phyloP scores from a whole-genome alignment of 30 jellyfish, hydroid and myxozoan genomes.

The Aurelia sp. region DNA sequence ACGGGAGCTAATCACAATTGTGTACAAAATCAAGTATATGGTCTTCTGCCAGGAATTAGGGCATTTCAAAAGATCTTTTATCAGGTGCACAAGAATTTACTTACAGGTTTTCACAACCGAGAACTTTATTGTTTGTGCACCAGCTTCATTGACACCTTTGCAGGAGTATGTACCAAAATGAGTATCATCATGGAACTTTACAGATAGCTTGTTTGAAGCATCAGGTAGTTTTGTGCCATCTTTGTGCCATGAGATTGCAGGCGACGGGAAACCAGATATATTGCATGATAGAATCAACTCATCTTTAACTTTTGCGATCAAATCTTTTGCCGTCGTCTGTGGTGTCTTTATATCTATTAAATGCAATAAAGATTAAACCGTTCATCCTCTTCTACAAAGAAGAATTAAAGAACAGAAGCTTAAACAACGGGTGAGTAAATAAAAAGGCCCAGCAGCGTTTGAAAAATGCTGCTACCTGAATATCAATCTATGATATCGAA shows the following conservation, averaged over 20 bases:
- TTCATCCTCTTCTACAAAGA: no score
- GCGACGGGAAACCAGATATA: constrained; percentile 36
- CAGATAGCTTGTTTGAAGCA: not conserved
- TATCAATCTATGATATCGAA: no score
- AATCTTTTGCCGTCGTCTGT: not conserved
- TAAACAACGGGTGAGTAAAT: no score
- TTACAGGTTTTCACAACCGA: constrained; percentile 12
- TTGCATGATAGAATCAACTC: constrained; percentile 8
- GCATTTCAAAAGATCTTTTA: no score
- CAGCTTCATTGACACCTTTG: constrained; percentile 51
- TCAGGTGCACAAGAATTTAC: not conserved
- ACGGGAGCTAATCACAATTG: no score
- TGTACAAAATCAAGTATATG: no score
- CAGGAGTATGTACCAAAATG: constrained; percentile 57
- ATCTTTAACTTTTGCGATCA: not conserved
- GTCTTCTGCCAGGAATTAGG: no score
- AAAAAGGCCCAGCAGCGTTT: no score
- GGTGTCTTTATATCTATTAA: constrained; percentile 8
- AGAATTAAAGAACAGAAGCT: no score
- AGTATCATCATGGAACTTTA: constrained; percentile 3
- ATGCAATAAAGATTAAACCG: no score
- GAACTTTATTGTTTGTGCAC: constrained; percentile 20
- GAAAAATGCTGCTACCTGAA: no score
- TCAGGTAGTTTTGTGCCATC: constrained; percentile 1
- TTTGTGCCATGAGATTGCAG: constrained; percentile 41